Evolutionary conservation across 2,797 vertebrate genomes (phyloP).

Genomic region (Mionectes olivaceus): DNA sequence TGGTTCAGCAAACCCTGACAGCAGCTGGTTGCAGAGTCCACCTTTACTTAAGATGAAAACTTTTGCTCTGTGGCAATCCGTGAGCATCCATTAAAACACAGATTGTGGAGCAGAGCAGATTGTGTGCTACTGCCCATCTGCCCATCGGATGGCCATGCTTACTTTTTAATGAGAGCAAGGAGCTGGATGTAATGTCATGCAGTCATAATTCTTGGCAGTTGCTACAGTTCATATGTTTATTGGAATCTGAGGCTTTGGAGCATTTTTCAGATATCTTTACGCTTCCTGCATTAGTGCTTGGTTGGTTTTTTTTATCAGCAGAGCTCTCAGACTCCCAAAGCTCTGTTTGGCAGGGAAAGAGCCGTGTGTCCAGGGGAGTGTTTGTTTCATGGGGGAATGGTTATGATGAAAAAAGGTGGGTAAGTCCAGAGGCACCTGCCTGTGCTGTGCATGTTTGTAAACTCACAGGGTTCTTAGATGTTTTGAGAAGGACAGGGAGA

Average conservation of each 20-base stretch:
- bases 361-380: neutral
- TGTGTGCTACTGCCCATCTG: conserved; percentile 59
- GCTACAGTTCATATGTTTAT: conserved; percentile 54
- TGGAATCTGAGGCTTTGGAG: conserved; percentile 63
- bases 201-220: conserved; percentile 61
- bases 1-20: neutral
- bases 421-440: neutral
- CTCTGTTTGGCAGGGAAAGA: neutral
- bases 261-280: conserved; percentile 57
- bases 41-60: neutral
- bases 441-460: neutral
- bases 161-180: conserved; percentile 40
- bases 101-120: conserved; percentile 20
- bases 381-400: neutral
- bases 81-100: neutral
- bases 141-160: neutral
- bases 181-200: conserved; percentile 56
- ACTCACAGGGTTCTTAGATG: fast-evolving
- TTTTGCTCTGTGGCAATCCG: neutral
- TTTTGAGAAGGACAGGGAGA: neutral
- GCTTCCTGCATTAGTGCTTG: conserved; percentile 60
- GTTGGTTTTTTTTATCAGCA: neutral
- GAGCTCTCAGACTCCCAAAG: neutral
- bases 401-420: neutral
- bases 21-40: neutral